Evolutionary conservation across 2,797 vertebrate species (phyloP).

Genomic region (Gymnothorax reevesii): DNA sequence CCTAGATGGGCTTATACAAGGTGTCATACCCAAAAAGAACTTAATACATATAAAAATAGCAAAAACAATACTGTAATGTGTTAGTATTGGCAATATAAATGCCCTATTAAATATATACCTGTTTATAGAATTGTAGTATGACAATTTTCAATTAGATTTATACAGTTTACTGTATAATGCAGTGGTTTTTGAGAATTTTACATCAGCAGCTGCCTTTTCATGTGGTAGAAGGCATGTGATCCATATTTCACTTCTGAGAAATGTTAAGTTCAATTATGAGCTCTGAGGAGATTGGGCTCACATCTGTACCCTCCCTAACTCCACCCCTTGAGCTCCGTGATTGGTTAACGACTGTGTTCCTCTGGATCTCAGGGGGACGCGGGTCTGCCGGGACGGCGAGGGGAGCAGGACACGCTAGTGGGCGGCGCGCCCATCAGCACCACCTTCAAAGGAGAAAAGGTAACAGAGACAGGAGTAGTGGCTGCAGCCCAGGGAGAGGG

Average conservation of each 20-base stretch:
- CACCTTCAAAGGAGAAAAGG: conserved; percentile 81
- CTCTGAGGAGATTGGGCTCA: neutral
- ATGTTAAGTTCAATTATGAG: neutral
- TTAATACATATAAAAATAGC: too few relatives aligned
- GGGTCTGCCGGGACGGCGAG: conserved; percentile 71
- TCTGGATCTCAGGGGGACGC: conserved; percentile 73
- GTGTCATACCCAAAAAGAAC: too few relatives aligned
- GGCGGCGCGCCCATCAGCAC: conserved; percentile 66
- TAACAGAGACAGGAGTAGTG: conserved; percentile 62
- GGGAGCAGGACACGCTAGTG: conserved; percentile 63
- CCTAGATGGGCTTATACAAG: too few relatives aligned
- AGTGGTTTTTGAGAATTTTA: conserved; percentile 17
- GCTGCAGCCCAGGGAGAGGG: conserved; percentile 43
- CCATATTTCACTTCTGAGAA: neutral
- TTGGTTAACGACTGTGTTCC: conserved; percentile 67
- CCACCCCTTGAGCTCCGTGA: conserved; percentile 23
- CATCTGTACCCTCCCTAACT: conserved; percentile 3
- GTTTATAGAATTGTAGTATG: too few relatives aligned
- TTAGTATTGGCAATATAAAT: too few relatives aligned
- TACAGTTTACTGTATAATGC: too few relatives aligned
- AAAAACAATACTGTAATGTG: too few relatives aligned
- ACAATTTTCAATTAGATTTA: too few relatives aligned
- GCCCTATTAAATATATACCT: too few relatives aligned
- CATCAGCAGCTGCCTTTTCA: neutral
- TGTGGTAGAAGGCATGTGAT: neutral